These are phyloP conservation scores for Amphipyra berbera DNA, from an alignment of 2,888 invertebrate genomes.

Conservation along the genomic window DNA sequence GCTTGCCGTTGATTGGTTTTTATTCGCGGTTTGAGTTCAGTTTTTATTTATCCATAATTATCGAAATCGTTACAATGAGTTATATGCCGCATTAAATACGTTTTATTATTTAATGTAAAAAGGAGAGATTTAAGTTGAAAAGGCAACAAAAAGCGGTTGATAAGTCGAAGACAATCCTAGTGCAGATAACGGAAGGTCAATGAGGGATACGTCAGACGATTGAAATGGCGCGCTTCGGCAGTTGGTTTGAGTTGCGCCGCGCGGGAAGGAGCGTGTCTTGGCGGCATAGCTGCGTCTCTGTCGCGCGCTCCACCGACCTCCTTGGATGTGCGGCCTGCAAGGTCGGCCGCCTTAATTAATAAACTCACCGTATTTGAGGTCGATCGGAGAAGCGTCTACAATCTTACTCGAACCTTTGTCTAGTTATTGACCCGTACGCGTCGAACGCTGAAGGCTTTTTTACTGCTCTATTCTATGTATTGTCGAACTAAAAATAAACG, in stretches of 20 bases:
- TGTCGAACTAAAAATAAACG: constrained; percentile 44
- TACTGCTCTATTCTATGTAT: constrained; percentile 68
- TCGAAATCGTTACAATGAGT: constrained; percentile 36
- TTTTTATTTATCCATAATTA: constrained; percentile 56
- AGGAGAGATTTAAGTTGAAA: constrained; percentile 21
- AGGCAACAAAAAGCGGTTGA: constrained; percentile 54
- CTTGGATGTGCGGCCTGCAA: constrained; percentile 89
- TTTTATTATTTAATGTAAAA: constrained; percentile 20
- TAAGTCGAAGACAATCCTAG: constrained; percentile 76
- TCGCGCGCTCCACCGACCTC: constrained; percentile 83
- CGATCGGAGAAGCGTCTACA: constrained; percentile 87
- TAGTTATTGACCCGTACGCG: constrained; percentile 86
- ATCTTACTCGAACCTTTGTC: constrained; percentile 87
- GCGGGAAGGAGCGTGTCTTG: constrained; percentile 54
- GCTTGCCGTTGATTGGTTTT: constrained; percentile 79
- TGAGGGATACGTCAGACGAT: constrained; percentile 82
- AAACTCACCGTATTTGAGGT: constrained; percentile 90
- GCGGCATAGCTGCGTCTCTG: constrained; percentile 69
- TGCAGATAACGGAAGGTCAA: constrained; percentile 88
- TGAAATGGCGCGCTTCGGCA: constrained; percentile 77
- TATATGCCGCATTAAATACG: constrained; percentile 17
- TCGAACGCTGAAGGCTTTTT: constrained; percentile 75
- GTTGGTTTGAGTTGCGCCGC: constrained; percentile 68
- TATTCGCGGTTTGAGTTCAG: constrained; percentile 64
- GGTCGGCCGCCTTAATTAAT: constrained; percentile 90